These are phyloP conservation scores for Hassar affinis DNA, from an alignment of 2,113 vertebrate genomes.

Conservation along the genomic window DNA sequence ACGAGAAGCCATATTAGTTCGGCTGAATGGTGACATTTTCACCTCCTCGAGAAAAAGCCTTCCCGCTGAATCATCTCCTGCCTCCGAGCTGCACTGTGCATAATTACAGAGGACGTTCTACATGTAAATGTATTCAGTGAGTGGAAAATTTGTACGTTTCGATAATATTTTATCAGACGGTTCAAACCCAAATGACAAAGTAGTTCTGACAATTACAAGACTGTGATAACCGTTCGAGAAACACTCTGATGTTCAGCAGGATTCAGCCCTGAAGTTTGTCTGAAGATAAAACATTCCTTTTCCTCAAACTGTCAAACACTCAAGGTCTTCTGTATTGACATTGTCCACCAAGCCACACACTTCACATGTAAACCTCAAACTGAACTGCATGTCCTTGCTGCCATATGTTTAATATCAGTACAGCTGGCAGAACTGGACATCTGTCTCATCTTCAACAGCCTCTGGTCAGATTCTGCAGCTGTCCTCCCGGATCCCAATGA, in stretches of 20 bases:
- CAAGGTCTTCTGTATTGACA: background rate
- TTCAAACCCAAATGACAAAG: background rate
- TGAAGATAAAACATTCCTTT: background rate
- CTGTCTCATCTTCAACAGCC: background rate
- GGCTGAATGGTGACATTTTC: background rate
- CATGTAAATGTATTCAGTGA: background rate
- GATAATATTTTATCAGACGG: background rate
- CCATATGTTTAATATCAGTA: background rate
- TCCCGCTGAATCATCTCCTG: background rate
- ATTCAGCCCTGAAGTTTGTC: background rate
- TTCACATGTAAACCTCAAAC: background rate
- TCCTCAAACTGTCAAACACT: background rate
- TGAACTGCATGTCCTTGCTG: background rate
- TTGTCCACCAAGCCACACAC: background rate
- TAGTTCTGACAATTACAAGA: background rate
- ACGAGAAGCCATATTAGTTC: background rate
- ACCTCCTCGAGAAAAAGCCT: background rate
- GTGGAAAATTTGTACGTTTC: too few relatives aligned
- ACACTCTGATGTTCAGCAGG: background rate
- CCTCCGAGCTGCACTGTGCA: background rate
- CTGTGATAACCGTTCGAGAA: background rate
- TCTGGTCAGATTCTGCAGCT: conserved; percentile 8
- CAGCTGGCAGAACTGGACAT: background rate
- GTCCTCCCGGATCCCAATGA: background rate
- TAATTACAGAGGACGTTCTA: background rate